phyloP scores from a whole-genome alignment of 2,113 vertebrate genomes.

The Megalops atlanticus region DNA sequence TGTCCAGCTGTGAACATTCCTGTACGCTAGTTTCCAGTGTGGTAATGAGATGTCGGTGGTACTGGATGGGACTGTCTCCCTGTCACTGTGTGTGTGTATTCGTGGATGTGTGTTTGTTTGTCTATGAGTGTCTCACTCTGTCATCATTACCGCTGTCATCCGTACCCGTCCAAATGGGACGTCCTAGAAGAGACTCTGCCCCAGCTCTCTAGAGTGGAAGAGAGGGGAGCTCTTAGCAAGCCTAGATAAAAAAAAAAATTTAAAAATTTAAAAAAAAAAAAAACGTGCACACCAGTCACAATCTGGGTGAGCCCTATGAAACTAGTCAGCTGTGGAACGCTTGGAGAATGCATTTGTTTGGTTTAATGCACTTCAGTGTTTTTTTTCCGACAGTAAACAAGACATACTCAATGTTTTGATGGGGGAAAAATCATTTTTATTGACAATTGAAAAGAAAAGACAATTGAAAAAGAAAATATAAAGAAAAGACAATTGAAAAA shows the following conservation, averaged over 20 bases:
- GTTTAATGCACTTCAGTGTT: too few species aligned
- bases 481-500: too few species aligned
- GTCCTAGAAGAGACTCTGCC: background rate
- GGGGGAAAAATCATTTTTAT: too few species aligned
- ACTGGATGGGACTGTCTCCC: background rate
- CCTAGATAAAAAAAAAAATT: too few species aligned
- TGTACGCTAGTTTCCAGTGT: conserved; percentile 51
- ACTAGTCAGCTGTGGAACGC: background rate
- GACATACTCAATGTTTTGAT: too few species aligned
- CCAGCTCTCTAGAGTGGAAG: background rate
- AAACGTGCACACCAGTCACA: too few species aligned
- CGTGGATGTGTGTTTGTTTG: background rate
- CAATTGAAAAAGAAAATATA: too few species aligned
- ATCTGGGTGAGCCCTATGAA: background rate
- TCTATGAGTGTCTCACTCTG: background rate
- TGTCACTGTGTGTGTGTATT: conserved; percentile 1
- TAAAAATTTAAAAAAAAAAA: too few species aligned
- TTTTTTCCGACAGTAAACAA: too few species aligned
- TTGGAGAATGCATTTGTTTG: background rate
- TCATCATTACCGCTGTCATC: background rate
- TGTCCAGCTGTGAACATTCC: conserved; percentile 31
- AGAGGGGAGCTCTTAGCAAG: background rate
- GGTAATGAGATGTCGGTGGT: conserved; percentile 46
- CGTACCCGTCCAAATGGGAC: background rate
- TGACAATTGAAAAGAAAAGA: too few species aligned